Conservation (phyloP, 2,888 invertebrate genomes). For the Branchellion lobata region DNA sequence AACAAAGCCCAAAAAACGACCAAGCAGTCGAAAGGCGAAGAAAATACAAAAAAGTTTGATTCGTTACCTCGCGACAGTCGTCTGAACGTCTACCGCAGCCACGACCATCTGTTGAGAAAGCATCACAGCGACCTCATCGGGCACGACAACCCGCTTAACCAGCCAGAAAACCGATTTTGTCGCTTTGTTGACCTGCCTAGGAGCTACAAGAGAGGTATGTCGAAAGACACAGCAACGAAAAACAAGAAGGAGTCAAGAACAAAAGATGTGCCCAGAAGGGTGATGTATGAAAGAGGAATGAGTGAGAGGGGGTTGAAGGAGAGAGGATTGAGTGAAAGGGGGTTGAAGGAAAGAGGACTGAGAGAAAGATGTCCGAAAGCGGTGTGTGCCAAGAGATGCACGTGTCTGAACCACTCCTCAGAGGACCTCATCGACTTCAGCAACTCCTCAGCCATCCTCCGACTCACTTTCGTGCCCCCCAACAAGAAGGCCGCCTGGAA, state of each 20-base stretch:
- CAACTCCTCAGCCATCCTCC: constrained; percentile 31
- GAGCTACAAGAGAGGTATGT: too few species aligned
- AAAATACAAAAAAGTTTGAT: neutral
- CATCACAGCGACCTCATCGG: neutral
- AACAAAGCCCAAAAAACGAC: neutral
- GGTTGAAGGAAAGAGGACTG: too few species aligned
- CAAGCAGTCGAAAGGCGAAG: neutral
- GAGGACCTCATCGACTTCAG: constrained; percentile 36
- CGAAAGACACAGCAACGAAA: neutral
- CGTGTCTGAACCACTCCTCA: constrained; percentile 10
- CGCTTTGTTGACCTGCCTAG: too few species aligned
- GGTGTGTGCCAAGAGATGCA: neutral
- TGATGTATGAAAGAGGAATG: neutral
- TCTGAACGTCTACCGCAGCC: neutral
- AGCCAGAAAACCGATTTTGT: too few species aligned
- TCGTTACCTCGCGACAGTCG: neutral
- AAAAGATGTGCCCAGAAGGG: neutral
- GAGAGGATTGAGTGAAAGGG: too few species aligned
- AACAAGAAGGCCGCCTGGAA: constrained; percentile 25
- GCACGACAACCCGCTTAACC: neutral
- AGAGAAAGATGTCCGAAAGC: neutral
- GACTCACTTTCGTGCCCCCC: constrained; percentile 38
- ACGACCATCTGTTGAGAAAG: neutral
- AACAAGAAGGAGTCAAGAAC: neutral
- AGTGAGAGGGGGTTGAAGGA: too few species aligned